Percentiles rank a stretch among this genome's conserved stretches.
Conservation (phyloP, 2,113 vertebrate species). For the Apteryx mantelli region DNA sequence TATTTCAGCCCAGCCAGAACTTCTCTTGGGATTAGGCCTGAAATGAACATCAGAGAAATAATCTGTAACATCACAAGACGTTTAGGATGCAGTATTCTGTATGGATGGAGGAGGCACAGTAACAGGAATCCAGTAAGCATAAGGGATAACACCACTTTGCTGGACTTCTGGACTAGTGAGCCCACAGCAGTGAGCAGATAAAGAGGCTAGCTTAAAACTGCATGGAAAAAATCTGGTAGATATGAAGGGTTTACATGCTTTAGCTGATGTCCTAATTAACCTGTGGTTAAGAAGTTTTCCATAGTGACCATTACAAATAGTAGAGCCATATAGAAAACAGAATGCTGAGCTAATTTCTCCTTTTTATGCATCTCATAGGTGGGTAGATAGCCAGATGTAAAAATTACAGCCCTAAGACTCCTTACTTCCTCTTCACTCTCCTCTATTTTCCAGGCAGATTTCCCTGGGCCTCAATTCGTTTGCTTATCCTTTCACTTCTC, state of each 20-base stretch:
- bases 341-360: not conserved
- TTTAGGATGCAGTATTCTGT: not conserved
- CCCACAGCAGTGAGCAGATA: not conserved
- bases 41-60: not conserved
- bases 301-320: not conserved
- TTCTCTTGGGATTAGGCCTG: not conserved
- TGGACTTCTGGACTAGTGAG: not conserved
- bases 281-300: not conserved
- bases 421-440: not conserved
- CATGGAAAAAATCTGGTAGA: not conserved
- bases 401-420: not conserved
- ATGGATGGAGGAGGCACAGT: not conserved
- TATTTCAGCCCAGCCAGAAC: not conserved
- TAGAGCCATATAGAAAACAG: not conserved
- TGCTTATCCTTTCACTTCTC: not conserved
- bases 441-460: not conserved
- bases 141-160: not conserved
- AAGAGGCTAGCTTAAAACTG: not conserved
- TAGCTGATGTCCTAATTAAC: not conserved
- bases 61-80: not conserved
- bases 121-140: not conserved
- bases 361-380: not conserved
- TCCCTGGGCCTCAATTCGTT: not conserved
- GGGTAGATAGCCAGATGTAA: not conserved
- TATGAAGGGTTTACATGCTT: not conserved